A percentile compares a stretch with the other conserved stretches of the same genome.
phyloP scores from a whole-genome alignment of 2,888 invertebrate genomes.

The Platerodrilus igneus region DNA sequence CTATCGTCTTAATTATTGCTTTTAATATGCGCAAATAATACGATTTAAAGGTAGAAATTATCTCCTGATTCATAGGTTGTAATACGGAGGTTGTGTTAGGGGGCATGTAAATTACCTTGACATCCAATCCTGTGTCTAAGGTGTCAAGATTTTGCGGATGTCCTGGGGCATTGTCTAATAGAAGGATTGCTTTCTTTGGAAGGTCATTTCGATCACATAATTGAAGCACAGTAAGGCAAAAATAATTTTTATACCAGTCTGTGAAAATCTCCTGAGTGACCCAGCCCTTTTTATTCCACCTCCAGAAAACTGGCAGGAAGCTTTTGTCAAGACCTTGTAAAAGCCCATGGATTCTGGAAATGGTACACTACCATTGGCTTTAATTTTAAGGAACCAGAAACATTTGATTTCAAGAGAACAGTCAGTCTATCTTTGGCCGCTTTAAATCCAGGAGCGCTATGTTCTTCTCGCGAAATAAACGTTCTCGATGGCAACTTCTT shows the following conservation, averaged over 20 bases:
- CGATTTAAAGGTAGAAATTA: too few relatives aligned
- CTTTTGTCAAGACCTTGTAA: constrained; percentile 14
- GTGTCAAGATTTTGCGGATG: constrained; percentile 18
- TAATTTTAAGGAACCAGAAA: constrained; percentile 9
- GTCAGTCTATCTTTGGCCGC: constrained; percentile 11
- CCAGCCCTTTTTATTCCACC: constrained; percentile 7
- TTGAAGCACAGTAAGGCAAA: constrained; percentile 20
- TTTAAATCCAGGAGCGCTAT: too few relatives aligned
- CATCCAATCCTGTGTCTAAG: constrained; percentile 11
- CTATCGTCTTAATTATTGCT: constrained; percentile 1
- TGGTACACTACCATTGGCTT: constrained; percentile 7
- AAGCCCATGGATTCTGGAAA: constrained; percentile 12
- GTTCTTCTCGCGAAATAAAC: too few relatives aligned
- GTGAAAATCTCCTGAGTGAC: constrained; percentile 16
- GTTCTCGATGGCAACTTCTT: too few relatives aligned
- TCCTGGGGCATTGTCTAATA: constrained; percentile 18
- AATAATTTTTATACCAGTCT: constrained; percentile 19
- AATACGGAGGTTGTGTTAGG: constrained; percentile 12
- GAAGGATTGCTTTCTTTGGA: constrained; percentile 18
- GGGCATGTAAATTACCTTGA: constrained; percentile 8
- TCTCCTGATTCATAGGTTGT: too few relatives aligned
- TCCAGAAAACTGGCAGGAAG: constrained; percentile 6
- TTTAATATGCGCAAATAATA: constrained; percentile 1
- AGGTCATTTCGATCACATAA: constrained; percentile 18
- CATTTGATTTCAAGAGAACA: constrained; percentile 10